phyloP scores from a whole-genome alignment of 2,113 vertebrate genomes.

The Pitta sordida region DNA sequence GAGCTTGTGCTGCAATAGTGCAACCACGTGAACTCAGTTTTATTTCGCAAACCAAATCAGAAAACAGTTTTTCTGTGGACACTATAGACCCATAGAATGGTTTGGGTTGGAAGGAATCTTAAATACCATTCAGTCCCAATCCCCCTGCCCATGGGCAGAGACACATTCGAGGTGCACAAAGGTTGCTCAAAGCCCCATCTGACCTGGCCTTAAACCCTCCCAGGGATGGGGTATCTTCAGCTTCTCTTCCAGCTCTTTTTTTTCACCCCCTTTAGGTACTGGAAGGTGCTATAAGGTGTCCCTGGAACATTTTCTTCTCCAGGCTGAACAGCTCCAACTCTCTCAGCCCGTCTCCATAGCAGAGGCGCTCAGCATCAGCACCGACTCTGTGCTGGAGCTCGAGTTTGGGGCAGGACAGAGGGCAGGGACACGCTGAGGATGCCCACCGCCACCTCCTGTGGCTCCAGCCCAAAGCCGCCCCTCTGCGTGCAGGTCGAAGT shows the following conservation, averaged over 20 bases:
- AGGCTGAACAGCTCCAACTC: background rate
- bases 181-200: background rate
- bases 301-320: background rate
- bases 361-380: background rate
- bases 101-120: background rate
- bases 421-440: fast-evolving
- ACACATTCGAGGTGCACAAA: background rate
- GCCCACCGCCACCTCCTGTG: background rate
- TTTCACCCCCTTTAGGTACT: background rate
- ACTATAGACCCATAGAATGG: background rate
- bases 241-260: background rate
- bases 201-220: background rate
- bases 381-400: background rate
- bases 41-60: background rate
- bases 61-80: background rate
- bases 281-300: background rate
- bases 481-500: background rate
- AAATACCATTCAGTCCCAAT: background rate
- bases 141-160: fast-evolving
- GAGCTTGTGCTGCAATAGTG: background rate
- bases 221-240: background rate
- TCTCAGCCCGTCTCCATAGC: background rate
- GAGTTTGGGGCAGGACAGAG: background rate
- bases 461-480: background rate
- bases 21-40: background rate